Conservation (phyloP, 2,888 invertebrate species). For the Tyria jacobaeae region DNA sequence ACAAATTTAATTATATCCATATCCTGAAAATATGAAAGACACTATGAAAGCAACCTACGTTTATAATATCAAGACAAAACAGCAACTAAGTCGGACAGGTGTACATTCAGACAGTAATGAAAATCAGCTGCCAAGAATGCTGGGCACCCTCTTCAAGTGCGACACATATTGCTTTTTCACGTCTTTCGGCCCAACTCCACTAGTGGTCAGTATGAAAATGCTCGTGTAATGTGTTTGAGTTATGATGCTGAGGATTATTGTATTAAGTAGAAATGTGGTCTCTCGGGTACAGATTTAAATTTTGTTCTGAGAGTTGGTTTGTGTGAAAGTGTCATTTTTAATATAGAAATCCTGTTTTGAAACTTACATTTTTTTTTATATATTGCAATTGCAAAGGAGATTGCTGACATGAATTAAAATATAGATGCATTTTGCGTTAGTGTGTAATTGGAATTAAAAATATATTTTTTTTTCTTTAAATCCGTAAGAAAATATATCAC, state of each 20-base stretch:
- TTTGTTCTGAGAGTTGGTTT: no score
- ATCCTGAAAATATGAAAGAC: neutral
- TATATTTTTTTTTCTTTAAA: no score
- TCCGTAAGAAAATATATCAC: no score
- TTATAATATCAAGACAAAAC: slow-evolving; percentile 34
- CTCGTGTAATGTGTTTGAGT: slow-evolving; percentile 27
- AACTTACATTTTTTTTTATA: no score
- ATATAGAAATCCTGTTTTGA: no score
- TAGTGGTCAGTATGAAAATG: slow-evolving; percentile 32
- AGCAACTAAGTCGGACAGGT: slow-evolving; percentile 44
- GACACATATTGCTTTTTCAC: slow-evolving; percentile 47
- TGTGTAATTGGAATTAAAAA: no score
- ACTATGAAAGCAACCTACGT: slow-evolving; percentile 8
- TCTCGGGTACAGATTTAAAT: no score
- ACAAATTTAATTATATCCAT: neutral
- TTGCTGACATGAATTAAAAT: no score
- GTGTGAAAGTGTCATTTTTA: no score
- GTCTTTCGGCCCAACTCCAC: slow-evolving; percentile 22
- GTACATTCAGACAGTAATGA: slow-evolving; percentile 48
- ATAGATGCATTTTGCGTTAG: no score
- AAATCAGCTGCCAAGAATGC: slow-evolving; percentile 45
- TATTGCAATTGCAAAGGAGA: no score
- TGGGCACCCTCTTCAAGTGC: slow-evolving; percentile 43
- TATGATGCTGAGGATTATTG: slow-evolving; percentile 17
- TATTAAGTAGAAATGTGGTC: no score